phyloP scores from a whole-genome alignment of 2,797 vertebrate genomes.

The Siniperca obscura region DNA sequence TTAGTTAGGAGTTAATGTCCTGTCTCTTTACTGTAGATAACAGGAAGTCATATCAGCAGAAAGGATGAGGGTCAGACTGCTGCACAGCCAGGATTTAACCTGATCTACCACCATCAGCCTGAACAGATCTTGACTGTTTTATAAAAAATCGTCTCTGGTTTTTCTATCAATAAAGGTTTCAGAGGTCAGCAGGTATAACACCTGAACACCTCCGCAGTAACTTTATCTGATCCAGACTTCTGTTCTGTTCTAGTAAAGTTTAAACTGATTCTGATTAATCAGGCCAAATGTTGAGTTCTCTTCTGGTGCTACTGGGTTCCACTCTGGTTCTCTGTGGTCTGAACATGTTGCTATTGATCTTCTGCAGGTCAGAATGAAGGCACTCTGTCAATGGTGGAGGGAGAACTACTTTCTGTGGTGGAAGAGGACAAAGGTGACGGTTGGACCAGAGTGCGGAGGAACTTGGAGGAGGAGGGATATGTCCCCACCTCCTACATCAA shows the following conservation, averaged over 20 bases:
- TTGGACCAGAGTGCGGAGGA: slow-evolving; percentile 96
- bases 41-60: too few relatives aligned
- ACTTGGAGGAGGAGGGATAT: slow-evolving; percentile 97
- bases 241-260: not conserved
- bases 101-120: too few relatives aligned
- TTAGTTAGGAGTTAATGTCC: too few relatives aligned
- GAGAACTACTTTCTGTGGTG: slow-evolving; percentile 95
- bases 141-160: too few relatives aligned
- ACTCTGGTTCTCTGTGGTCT: not conserved
- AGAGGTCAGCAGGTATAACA: too few relatives aligned
- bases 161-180: too few relatives aligned
- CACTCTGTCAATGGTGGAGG: slow-evolving; percentile 96
- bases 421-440: slow-evolving; percentile 99
- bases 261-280: not conserved
- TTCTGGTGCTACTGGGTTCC: not conserved
- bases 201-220: too few relatives aligned
- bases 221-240: not conserved
- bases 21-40: too few relatives aligned
- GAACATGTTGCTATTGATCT: not conserved
- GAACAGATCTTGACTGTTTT: too few relatives aligned
- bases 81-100: too few relatives aligned
- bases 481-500: slow-evolving; percentile 99
- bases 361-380: slow-evolving; percentile 95
- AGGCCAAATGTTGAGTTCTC: not conserved
- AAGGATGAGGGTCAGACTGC: too few relatives aligned